These are phyloP conservation scores for Scaptomyza polygonia DNA, from an alignment of 2,888 invertebrate genomes.

Conservation along the genomic window DNA sequence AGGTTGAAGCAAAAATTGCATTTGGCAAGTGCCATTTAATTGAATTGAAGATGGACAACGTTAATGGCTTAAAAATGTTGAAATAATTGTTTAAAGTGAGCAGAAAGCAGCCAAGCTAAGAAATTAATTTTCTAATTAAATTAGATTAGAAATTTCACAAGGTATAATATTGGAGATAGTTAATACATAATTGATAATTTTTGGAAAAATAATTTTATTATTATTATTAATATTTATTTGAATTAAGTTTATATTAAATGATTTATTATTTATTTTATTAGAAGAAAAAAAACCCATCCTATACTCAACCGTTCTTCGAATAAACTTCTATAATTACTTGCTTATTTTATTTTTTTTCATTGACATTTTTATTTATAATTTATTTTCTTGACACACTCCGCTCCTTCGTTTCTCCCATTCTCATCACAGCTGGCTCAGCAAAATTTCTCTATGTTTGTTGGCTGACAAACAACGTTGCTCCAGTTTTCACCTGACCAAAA, in stretches of 20 bases:
- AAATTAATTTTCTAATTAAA: no score
- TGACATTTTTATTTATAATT: neutral
- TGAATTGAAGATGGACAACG: conserved; percentile 37
- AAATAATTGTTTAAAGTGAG: neutral
- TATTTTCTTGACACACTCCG: neutral
- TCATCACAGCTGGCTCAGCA: conserved; percentile 5
- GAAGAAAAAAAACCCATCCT: no score
- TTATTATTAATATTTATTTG: no score
- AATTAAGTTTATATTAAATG: no score
- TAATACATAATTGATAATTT: no score
- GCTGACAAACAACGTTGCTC: conserved; percentile 30
- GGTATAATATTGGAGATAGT: no score
- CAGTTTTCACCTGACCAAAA: conserved; percentile 61
- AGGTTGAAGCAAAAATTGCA: conserved; percentile 20
- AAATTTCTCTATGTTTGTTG: conserved; percentile 21
- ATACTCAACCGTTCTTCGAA: neutral
- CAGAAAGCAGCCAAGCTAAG: no score
- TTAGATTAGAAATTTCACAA: no score
- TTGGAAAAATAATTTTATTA: no score
- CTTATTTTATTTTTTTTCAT: neutral
- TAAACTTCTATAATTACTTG: neutral
- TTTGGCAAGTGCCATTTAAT: conserved; percentile 50
- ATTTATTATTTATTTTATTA: no score
- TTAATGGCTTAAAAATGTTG: neutral
- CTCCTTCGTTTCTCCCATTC: neutral